Base-by-base conservation (phyloP, 2,888 invertebrate genomes). In the Galerucella nymphaeae region DNA sequence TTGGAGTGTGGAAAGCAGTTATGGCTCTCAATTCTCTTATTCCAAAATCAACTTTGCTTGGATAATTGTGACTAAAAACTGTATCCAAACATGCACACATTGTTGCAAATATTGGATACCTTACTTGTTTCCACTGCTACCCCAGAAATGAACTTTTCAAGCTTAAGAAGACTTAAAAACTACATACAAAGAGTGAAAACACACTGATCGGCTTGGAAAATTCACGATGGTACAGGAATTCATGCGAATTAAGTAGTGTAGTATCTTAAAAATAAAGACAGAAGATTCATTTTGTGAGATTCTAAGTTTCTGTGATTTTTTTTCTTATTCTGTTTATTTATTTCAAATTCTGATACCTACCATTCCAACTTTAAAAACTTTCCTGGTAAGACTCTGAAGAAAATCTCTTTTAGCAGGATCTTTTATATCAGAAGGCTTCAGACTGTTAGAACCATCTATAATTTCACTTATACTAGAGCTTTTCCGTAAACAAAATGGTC, bases 391-490 rank as follows among this genome's bases (percentile, higher is more conserved):
- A 84, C 91, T 91, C 66, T 93, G 92, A 79, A 96, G 90, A 86
- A 96, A 94, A 82, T 92, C 91, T 85, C 91, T 91, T 87, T 96
- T 96, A 79, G 89, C 88, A 1, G 95, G 95, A 87, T 96, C 95
- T 84, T 92, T 92, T 86, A 91, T 90, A 87, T 96, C 96, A 2
- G 95, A 95, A 1, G 96, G 96, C 82, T 94, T 94, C 87, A 94
- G 94, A 48, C 96, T 94, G 42, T 95, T 89, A 77, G 90, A 90
- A 66, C 90, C 91, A 83, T 94, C 90, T 75, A 94, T 88, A 16
- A 91, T 88, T 83, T 91, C 91, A 79, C 84, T 80, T 23, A 80
- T 82, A 72, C 85, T 87, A 55, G 81, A 80, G 10, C 86, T 85
- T 77, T 82, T 85, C 75, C 82, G 81, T 20, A 86, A 74, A 8